Conservation (phyloP, 2,888 invertebrate genomes). For the Troglohyphantes excavatus region DNA sequence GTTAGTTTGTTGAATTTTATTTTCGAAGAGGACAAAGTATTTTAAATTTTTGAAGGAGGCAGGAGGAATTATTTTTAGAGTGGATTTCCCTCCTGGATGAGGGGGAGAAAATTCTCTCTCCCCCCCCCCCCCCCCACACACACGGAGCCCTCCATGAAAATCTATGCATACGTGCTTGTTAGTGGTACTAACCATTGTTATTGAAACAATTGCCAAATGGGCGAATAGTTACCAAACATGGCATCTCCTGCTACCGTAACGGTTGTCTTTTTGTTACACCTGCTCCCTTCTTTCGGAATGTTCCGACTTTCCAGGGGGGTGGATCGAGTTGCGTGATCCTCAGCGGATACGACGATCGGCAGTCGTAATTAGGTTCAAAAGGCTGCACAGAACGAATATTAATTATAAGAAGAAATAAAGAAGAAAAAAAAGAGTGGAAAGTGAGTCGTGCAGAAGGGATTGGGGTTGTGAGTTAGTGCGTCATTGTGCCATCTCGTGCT, state of each 20-base stretch:
- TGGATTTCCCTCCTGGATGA: too few relatives aligned
- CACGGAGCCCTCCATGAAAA: too few relatives aligned
- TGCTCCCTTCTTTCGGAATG: not conserved
- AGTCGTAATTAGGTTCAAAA: conserved; percentile 22
- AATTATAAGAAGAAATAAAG: not conserved
- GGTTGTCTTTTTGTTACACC: conserved; percentile 3
- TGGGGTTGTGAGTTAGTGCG: conserved; percentile 14
- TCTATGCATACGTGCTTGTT: too few relatives aligned
- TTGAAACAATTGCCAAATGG: too few relatives aligned
- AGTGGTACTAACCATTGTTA: too few relatives aligned
- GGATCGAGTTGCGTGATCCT: conserved; percentile 5
- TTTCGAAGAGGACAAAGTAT: too few relatives aligned
- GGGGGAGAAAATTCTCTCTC: too few relatives aligned
- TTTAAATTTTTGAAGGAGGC: too few relatives aligned
- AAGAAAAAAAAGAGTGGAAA: not conserved
- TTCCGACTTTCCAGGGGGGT: not conserved
- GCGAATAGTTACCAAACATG: not conserved
- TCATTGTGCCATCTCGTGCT: not conserved
- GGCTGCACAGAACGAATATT: not conserved
- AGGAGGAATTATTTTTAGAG: too few relatives aligned
- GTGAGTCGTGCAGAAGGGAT: conserved; percentile 26
- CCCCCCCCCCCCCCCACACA: too few relatives aligned
- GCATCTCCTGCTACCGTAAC: not conserved
- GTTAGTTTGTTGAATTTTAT: too few relatives aligned
- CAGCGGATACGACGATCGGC: not conserved